Evolutionary conservation across 1,140 invertebrate species (phyloP).

Genomic region (Drosophila azteca): DNA sequence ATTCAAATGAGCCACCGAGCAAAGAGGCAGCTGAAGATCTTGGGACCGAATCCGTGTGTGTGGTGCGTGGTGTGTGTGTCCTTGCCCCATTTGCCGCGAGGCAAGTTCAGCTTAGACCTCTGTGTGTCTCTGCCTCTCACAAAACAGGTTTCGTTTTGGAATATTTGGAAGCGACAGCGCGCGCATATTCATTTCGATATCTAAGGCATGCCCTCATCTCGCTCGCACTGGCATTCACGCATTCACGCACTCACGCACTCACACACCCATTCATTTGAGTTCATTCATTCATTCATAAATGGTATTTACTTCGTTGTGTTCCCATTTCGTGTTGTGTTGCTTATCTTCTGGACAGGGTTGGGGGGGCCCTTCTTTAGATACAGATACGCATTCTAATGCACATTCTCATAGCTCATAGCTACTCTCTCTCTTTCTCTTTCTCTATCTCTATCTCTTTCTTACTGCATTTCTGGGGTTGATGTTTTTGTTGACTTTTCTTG

Average conservation of each 20-base stretch:
- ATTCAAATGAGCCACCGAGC: constrained; percentile 65
- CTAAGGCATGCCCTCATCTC: constrained; percentile 59
- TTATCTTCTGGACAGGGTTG: constrained; percentile 36
- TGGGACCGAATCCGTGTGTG: not conserved
- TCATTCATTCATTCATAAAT: constrained; percentile 64
- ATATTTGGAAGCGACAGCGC: constrained; percentile 42
- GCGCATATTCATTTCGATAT: constrained; percentile 50
- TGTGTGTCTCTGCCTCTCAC: not conserved
- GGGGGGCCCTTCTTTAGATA: constrained; percentile 51
- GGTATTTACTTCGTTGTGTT: constrained; percentile 58
- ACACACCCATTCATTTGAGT: constrained; percentile 35
- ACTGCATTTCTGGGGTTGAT: constrained; percentile 24
- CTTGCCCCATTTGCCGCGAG: constrained; percentile 76
- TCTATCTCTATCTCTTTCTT: not conserved
- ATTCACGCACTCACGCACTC: constrained; percentile 12
- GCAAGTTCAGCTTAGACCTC: constrained; percentile 52
- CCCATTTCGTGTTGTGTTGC: constrained; percentile 50
- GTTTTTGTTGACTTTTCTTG: constrained; percentile 24
- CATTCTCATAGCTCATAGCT: constrained; percentile 41
- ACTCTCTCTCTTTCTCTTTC: constrained; percentile 17
- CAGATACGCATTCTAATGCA: constrained; percentile 29
- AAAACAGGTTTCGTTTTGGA: constrained; percentile 65
- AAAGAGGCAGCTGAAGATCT: constrained; percentile 52
- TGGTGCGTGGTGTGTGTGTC: constrained; percentile 31
- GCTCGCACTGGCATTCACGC: constrained; percentile 24